Evolutionary conservation across 2,888 invertebrate genomes (phyloP), one percentile per base, ranked within the genome.

Genomic region (Portevinia maculata): DNA sequence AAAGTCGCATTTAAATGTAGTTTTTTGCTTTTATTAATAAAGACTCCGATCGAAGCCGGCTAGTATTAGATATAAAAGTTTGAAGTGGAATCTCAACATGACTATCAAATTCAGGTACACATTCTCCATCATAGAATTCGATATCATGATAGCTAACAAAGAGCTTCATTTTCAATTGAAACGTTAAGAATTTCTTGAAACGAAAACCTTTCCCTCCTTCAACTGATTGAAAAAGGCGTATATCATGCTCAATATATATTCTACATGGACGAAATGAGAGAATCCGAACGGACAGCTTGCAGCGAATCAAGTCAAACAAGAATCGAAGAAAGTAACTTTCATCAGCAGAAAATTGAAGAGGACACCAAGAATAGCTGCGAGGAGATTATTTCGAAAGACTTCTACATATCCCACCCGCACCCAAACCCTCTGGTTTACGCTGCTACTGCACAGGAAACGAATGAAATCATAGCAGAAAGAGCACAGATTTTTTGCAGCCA

Each of bases 281-380:
- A 81, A 81, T 75, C 55, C 41, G 60, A 83, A 67, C 65, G 76
- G 81, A 83, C 76, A 83, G 75, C 60, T 83, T 65, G 75, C 70
- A 81, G 81, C 76, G 71, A 83, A 71, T 71, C 48, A 19, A 83
- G 70, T 83, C 81, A 76, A 76, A 83, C 81, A 83, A 83, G 81
- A 71, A 75, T 76, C 76, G 81, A 83, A 83, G n/a, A 83, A 71
- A 83, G 81, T 83, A 83, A 83, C 81, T 76, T 76, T 83, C 81
- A 83, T 83, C 81, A 83, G 81, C 81, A 83, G 81, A 76, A 83
- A 83, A 83, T 83, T 76, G 81, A 83, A 83, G 65, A 83, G 76
- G 76, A 83, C 81, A 83, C 71, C 71, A 83, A 83, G 81, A 76
- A 83, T 83, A 76, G 81, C 70, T 65, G 81, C 53, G 65, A 83